These are phyloP conservation scores for Notechis scutatus DNA, from an alignment of 2,113 vertebrate species.

Conservation along the genomic window DNA sequence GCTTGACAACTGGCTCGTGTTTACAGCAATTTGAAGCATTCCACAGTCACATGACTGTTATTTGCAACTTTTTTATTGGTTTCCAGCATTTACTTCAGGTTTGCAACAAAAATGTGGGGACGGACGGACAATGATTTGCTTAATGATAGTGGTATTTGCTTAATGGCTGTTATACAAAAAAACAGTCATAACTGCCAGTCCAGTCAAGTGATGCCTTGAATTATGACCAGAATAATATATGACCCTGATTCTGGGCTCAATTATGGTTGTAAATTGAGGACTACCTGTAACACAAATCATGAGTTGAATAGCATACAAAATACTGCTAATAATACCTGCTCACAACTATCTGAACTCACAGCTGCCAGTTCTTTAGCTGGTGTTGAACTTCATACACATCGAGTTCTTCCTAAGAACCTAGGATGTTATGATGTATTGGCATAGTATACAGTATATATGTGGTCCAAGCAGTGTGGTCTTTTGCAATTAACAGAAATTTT, in stretches of 20 bases:
- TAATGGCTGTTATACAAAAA: not conserved
- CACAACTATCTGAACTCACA: not conserved
- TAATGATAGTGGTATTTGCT: not conserved
- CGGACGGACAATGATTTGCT: not conserved
- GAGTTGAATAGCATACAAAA: not conserved
- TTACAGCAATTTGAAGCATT: not conserved
- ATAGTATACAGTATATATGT: not conserved
- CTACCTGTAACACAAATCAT: not conserved
- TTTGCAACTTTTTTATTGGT: not conserved
- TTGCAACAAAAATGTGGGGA: not conserved
- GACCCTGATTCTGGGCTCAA: not conserved
- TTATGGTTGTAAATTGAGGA: not conserved
- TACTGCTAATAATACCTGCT: not conserved
- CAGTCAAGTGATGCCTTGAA: not conserved
- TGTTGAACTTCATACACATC: not conserved
- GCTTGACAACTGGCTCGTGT: not conserved
- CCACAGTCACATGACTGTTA: not conserved
- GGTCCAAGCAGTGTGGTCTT: not conserved
- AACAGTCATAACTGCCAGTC: not conserved
- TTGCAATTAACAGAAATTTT: not conserved
- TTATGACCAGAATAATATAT: not conserved
- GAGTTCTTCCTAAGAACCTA: not conserved
- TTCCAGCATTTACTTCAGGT: not conserved
- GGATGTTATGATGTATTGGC: not conserved
- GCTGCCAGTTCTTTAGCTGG: not conserved